Evolutionary conservation across 2,113 vertebrate species (phyloP).

Genomic region (Ornithorhynchus anatinus): DNA sequence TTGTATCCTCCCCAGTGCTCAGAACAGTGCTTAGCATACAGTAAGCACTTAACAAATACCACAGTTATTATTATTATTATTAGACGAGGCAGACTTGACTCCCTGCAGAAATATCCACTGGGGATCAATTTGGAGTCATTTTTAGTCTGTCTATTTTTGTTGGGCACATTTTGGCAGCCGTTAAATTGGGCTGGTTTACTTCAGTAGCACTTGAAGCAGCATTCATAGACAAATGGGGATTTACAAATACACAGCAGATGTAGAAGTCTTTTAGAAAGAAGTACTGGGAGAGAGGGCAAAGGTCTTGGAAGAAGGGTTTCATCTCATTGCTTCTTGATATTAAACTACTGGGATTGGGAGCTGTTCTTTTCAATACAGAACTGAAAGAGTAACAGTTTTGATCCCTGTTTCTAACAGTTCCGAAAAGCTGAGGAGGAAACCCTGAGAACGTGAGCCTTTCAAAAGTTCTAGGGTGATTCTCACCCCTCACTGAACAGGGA

Average conservation of each 20-base stretch:
- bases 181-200: conserved; percentile 45
- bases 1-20: too few relatives aligned
- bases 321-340: conserved; percentile 1
- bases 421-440: conserved; percentile 13
- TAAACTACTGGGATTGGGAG: not conserved
- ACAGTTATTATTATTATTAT: too few relatives aligned
- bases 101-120: conserved; percentile 40
- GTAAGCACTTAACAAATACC: too few relatives aligned
- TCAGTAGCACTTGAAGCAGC: conserved; percentile 32
- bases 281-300: not conserved
- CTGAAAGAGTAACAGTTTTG: not conserved
- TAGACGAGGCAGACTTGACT: conserved; percentile 39
- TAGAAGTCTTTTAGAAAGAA: not conserved
- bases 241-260: not conserved
- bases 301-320: conserved; percentile 7
- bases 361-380: conserved; percentile 8
- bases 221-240: conserved; percentile 1
- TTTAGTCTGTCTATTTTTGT: conserved; percentile 62
- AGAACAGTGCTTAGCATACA: too few relatives aligned
- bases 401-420: not conserved
- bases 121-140: conserved; percentile 34
- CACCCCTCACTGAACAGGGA: conserved; percentile 1
- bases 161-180: conserved; percentile 37
- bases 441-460: too few relatives aligned
- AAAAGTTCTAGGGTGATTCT: not conserved